phyloP scores from a whole-genome alignment of 2,888 invertebrate species.

The Pollenia amentaria region DNA sequence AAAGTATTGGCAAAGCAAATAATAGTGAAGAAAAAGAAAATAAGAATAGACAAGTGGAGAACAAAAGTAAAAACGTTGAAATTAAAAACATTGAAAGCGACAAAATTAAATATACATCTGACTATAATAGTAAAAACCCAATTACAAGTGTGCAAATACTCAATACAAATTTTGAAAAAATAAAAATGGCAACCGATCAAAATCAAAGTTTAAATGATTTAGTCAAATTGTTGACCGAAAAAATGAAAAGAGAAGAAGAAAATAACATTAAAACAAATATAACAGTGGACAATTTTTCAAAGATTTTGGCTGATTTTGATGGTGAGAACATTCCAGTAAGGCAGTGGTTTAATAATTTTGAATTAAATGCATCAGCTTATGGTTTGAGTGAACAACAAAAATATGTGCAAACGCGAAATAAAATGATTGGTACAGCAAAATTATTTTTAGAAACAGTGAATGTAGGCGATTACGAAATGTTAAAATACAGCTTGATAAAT shows the following conservation, averaged over 20 bases:
- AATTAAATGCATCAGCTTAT: conserved; percentile 14
- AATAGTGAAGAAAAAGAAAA: not conserved
- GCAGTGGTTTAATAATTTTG: conserved; percentile 14
- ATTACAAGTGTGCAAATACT: too few species aligned
- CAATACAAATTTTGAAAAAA: too few species aligned
- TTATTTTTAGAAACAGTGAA: too few species aligned
- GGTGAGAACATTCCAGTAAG: conserved; percentile 16
- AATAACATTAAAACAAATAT: conserved; percentile 1
- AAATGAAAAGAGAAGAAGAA: conserved; percentile 11
- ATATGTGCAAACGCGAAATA: conserved; percentile 5
- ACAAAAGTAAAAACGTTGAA: too few species aligned
- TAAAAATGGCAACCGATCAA: not conserved
- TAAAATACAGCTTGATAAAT: too few species aligned
- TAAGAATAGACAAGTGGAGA: not conserved
- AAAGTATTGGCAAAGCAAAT: not conserved
- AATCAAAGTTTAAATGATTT: conserved; percentile 9
- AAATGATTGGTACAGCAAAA: conserved; percentile 18
- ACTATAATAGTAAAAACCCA: too few species aligned
- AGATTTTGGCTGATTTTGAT: conserved; percentile 20
- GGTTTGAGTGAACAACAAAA: conserved; percentile 22
- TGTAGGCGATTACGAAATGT: too few species aligned
- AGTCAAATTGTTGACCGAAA: not conserved
- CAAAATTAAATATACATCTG: too few species aligned
- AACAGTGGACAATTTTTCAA: conserved; percentile 17
- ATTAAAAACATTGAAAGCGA: too few species aligned